Evolutionary conservation across 2,113 vertebrate genomes (phyloP).

Genomic region (Hippoglossus stenolepis): DNA sequence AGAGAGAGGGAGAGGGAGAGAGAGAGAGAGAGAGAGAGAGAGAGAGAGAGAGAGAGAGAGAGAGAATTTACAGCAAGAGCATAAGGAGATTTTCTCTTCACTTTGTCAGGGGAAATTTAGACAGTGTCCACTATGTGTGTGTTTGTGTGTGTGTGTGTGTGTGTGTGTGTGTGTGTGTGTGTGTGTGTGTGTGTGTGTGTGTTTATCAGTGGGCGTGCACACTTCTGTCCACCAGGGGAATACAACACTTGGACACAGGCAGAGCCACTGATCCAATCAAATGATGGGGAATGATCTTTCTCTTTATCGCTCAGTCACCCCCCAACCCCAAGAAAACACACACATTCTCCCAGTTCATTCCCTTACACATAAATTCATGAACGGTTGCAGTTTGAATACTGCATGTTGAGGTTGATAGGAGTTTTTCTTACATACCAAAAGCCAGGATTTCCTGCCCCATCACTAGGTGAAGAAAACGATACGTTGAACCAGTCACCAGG

Average conservation of each 20-base stretch:
- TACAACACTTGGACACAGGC: conserved; percentile 43
- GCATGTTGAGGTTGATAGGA: background rate
- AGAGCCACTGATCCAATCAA: conserved; percentile 7
- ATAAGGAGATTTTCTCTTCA: too few relatives aligned
- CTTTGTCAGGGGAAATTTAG: background rate
- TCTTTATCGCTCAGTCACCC: background rate
- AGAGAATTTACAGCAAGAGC: too few relatives aligned
- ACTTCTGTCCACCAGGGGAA: conserved; percentile 24
- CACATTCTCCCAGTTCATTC: background rate
- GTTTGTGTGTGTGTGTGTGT: background rate
- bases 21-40: background rate
- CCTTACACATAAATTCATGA: too few relatives aligned
- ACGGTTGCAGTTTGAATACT: too few relatives aligned
- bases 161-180: too few relatives aligned
- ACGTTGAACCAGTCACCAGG: background rate
- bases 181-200: too few relatives aligned
- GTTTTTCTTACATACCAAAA: background rate
- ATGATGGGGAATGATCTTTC: too few relatives aligned
- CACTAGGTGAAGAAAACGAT: background rate
- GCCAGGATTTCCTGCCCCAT: background rate
- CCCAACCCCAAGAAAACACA: background rate
- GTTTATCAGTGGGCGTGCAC: background rate
- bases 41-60: background rate
- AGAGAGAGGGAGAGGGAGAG: background rate
- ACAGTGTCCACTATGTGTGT: background rate